A percentile compares a stretch with the other conserved stretches of the same genome.
Evolutionary conservation across 1,140 invertebrate genomes (phyloP).

Genomic region (Achroia grisella): DNA sequence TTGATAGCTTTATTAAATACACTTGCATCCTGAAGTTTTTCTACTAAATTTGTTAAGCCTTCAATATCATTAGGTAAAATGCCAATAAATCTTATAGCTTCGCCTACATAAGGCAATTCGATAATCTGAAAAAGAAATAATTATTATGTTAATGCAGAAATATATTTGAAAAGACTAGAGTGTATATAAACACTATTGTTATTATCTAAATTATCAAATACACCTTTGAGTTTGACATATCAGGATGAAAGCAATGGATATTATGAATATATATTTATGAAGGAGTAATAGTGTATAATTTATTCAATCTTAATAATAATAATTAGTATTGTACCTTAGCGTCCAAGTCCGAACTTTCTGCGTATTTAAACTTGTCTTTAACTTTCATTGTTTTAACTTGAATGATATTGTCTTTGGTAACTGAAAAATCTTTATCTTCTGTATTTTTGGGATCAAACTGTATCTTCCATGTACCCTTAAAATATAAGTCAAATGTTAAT

Average conservation of each 20-base stretch:
- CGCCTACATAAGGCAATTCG: conserved; percentile 6
- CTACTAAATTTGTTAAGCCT: conserved; percentile 3
- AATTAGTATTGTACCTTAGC: conserved; percentile 5
- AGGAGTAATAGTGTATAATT: too few relatives aligned
- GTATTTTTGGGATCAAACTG: conserved; percentile 10
- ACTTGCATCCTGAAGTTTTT: conserved; percentile 4
- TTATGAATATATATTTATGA: too few relatives aligned
- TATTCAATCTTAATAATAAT: too few relatives aligned
- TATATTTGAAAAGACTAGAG: too few relatives aligned
- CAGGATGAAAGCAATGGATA: too few relatives aligned
- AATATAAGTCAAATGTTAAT: background rate
- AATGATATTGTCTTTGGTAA: conserved; percentile 3
- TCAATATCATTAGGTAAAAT: conserved; percentile 8
- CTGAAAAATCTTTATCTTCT: conserved; percentile 3
- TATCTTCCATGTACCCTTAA: conserved; percentile 10
- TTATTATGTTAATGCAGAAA: background rate
- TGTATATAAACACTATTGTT: too few relatives aligned
- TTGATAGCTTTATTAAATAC: conserved; percentile 1
- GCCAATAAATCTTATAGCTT: conserved; percentile 1
- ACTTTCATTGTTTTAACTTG: conserved; percentile 7
- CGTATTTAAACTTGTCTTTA: conserved; percentile 8
- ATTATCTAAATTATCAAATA: too few relatives aligned
- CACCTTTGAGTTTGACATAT: too few relatives aligned
- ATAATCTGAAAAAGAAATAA: conserved; percentile 9
- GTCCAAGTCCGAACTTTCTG: conserved; percentile 1